Evolutionary conservation across 2,888 invertebrate genomes (phyloP).

Genomic region (Lepidochrysops patricia): DNA sequence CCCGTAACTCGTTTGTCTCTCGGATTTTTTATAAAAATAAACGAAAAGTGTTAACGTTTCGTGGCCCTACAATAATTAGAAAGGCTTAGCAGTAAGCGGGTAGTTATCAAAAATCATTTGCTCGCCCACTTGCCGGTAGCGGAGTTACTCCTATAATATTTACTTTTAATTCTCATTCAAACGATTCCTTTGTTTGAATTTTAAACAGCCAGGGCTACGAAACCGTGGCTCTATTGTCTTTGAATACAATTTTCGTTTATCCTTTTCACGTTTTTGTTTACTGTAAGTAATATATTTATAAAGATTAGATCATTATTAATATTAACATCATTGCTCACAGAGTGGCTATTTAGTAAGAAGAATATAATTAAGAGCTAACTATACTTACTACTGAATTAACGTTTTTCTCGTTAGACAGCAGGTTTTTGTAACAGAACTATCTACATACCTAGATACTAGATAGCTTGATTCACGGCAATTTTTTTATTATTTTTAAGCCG

Average conservation of each 20-base stretch:
- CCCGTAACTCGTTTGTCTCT: too few relatives aligned
- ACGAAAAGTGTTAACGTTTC: constrained; percentile 14
- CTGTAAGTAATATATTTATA: neutral
- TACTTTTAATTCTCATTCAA: constrained; percentile 70
- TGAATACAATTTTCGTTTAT: neutral
- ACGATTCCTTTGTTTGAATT: constrained; percentile 18
- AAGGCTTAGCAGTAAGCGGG: constrained; percentile 63
- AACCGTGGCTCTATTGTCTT: neutral
- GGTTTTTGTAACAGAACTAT: too few relatives aligned
- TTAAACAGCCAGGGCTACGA: constrained; percentile 9
- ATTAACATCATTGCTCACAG: too few relatives aligned
- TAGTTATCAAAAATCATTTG: constrained; percentile 71
- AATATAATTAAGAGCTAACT: too few relatives aligned
- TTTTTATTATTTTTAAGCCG: too few relatives aligned
- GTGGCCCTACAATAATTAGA: constrained; percentile 40
- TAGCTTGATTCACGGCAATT: too few relatives aligned
- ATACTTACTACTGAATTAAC: too few relatives aligned
- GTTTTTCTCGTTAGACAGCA: too few relatives aligned
- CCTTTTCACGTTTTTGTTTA: neutral
- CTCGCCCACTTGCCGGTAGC: constrained; percentile 47
- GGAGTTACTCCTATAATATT: constrained; percentile 57
- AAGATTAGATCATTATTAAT: neutral
- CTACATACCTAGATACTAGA: too few relatives aligned
- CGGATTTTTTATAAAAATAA: neutral
- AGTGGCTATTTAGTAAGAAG: too few relatives aligned